phyloP scores from a whole-genome alignment of 2,113 vertebrate genomes.

The Pseudorhombus dupliciocellatus region DNA sequence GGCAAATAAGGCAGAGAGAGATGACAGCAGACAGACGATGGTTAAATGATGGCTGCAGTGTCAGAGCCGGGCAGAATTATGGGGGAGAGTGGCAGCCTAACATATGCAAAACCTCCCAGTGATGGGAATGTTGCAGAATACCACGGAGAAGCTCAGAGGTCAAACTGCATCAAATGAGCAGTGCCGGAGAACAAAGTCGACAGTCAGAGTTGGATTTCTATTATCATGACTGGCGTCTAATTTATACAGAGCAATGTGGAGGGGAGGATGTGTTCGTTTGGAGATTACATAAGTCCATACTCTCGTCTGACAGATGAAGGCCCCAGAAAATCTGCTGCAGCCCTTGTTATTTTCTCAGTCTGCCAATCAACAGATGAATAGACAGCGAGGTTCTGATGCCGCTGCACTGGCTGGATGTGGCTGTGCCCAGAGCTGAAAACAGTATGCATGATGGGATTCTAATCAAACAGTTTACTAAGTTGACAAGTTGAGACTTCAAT shows the following conservation, averaged over 20 bases:
- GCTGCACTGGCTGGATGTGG: constrained; percentile 14
- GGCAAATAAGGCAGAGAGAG: constrained; percentile 23
- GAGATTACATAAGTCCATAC: constrained; percentile 43
- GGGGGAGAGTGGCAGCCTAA: constrained; percentile 11
- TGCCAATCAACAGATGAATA: constrained; percentile 57
- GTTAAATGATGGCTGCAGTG: constrained; percentile 41
- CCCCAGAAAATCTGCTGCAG: constrained; percentile 9
- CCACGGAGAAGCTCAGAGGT: constrained; percentile 33
- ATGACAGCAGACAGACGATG: constrained; percentile 21
- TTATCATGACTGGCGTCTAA: constrained; percentile 38
- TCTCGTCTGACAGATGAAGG: constrained; percentile 42
- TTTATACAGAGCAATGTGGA: constrained; percentile 20
- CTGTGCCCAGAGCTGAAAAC: neutral
- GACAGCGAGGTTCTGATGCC: constrained; percentile 15
- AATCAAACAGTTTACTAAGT: no score
- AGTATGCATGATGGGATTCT: neutral
- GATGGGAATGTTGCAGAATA: constrained; percentile 8
- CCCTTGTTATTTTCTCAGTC: constrained; percentile 33
- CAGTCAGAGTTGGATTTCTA: constrained; percentile 19
- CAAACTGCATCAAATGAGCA: constrained; percentile 22
- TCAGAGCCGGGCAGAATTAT: constrained; percentile 35
- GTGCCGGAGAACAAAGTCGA: constrained; percentile 1
- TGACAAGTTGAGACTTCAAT: no score
- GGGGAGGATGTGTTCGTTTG: constrained; percentile 44
- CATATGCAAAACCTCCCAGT: constrained; percentile 31